Evolutionary conservation across 2,888 invertebrate genomes (phyloP).

Genomic region (Apodemia duryi): DNA sequence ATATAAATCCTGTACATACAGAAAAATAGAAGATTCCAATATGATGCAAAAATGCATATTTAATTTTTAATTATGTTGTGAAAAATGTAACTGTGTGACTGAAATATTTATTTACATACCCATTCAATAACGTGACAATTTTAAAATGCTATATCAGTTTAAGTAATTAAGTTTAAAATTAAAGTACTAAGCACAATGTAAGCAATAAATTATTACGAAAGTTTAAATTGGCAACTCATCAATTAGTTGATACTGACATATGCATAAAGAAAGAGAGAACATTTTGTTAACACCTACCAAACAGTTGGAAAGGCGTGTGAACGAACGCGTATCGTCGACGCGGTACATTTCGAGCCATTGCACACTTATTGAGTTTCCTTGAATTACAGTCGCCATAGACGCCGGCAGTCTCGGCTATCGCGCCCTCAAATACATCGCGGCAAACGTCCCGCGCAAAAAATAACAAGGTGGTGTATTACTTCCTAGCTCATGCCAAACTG

Average conservation of each 20-base stretch:
- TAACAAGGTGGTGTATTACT: conserved; percentile 33
- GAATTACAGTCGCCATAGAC: conserved; percentile 13
- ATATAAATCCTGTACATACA: neutral
- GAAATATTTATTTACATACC: neutral
- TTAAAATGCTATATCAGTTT: neutral
- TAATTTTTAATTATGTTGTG: no score
- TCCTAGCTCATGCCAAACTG: conserved; percentile 50
- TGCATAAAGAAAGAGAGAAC: neutral
- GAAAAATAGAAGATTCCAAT: neutral
- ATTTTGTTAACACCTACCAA: conserved; percentile 11
- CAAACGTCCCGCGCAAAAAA: conserved; percentile 14
- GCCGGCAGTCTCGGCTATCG: conserved; percentile 14
- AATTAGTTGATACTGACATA: conserved; percentile 12
- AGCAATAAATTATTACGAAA: conserved; percentile 4
- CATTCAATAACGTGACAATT: neutral
- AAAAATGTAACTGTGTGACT: no score
- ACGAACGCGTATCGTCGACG: conserved; percentile 15
- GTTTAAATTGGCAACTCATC: conserved; percentile 3
- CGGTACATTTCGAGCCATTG: conserved; percentile 10
- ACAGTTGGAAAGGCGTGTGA: conserved; percentile 16
- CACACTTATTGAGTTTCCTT: conserved; percentile 13
- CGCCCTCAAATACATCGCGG: conserved; percentile 8
- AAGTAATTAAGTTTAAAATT: neutral
- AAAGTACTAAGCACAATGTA: neutral
- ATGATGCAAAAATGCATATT: no score